Percentiles rank a stretch among this genome's conserved stretches.
These are phyloP conservation scores for Schizotus pectinicornis DNA, from an alignment of 2,888 invertebrate genomes.

Conservation along the genomic window DNA sequence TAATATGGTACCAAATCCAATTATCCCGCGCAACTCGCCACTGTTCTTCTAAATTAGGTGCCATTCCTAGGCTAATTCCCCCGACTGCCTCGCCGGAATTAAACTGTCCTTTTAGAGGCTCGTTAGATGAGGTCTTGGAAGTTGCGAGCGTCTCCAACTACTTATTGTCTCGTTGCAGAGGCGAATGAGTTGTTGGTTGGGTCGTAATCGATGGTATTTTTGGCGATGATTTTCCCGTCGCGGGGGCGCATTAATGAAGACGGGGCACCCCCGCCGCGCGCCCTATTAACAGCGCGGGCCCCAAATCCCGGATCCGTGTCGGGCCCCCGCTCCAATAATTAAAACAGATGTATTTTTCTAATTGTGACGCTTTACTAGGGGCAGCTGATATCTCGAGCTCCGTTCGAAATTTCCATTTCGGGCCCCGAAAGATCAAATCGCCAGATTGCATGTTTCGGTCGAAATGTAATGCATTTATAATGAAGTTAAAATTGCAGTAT, in stretches of 20 bases:
- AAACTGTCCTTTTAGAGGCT: slow-evolving; percentile 39
- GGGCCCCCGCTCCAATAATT: slow-evolving; percentile 54
- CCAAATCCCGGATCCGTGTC: slow-evolving; percentile 44
- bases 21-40: slow-evolving; percentile 50
- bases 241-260: slow-evolving; percentile 20
- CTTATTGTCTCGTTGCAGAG: too few relatives aligned
- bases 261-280: slow-evolving; percentile 28
- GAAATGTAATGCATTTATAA: slow-evolving; percentile 57
- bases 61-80: slow-evolving; percentile 52
- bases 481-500: slow-evolving; percentile 53
- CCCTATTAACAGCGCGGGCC: slow-evolving; percentile 48
- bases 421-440: slow-evolving; percentile 50
- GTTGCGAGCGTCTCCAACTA: neutral
- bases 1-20: slow-evolving; percentile 52
- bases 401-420: slow-evolving; percentile 41
- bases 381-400: slow-evolving; percentile 36
- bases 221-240: slow-evolving; percentile 14
- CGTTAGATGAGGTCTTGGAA: neutral
- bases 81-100: slow-evolving; percentile 39
- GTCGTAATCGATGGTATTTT: too few relatives aligned
- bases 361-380: slow-evolving; percentile 37
- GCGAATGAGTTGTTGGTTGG: too few relatives aligned
- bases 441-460: slow-evolving; percentile 53
- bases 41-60: slow-evolving; percentile 51
- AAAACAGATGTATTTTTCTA: slow-evolving; percentile 57